Evolutionary conservation across 2,113 vertebrate species (phyloP).

Genomic region (Calypte anna): DNA sequence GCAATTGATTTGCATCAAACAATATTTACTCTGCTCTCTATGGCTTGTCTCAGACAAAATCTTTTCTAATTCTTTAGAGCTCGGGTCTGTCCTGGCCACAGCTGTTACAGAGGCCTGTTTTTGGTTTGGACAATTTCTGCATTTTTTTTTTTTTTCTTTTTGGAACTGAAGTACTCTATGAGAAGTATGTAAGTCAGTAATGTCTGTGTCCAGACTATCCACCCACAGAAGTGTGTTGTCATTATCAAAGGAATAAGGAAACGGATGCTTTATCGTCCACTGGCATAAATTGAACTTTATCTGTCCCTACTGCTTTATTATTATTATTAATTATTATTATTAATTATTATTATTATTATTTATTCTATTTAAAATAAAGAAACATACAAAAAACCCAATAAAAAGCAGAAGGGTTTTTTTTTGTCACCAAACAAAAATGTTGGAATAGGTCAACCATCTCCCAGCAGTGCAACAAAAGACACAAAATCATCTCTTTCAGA

Average conservation of each 20-base stretch:
- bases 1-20: not conserved
- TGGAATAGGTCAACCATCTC: not conserved
- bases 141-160: not conserved
- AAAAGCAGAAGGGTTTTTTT: not conserved
- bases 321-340: no score
- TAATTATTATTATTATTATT: no score
- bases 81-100: not conserved
- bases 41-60: not conserved
- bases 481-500: not conserved
- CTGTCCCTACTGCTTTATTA: not conserved
- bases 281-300: slow-evolving; percentile 40
- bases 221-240: slow-evolving; percentile 33
- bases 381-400: not conserved
- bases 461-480: not conserved
- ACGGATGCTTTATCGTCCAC: slow-evolving; percentile 2
- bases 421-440: slow-evolving; percentile 14
- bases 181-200: slow-evolving; percentile 47
- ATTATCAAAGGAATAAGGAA: slow-evolving; percentile 46
- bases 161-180: not conserved
- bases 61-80: not conserved
- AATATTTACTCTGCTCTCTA: not conserved
- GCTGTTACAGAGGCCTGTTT: not conserved
- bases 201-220: not conserved
- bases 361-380: not conserved
- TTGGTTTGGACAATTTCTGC: not conserved